Base-by-base conservation (phyloP, 2,113 vertebrate genomes). In the Lethenteron camtschaticum region DNA sequence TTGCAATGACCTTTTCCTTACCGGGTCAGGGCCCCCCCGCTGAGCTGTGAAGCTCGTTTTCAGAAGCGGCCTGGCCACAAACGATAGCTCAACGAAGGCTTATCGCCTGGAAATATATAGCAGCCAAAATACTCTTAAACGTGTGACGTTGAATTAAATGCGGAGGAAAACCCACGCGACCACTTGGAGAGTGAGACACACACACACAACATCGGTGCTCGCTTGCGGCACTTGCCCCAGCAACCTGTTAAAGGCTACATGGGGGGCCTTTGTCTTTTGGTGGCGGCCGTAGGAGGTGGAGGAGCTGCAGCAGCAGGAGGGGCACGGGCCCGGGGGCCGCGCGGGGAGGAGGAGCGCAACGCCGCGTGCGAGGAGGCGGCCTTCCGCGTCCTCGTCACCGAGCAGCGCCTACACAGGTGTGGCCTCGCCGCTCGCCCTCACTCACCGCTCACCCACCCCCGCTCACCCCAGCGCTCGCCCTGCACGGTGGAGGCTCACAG, bases 231-330 rank as follows among this genome's bases (percentile, higher is more conserved):
- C n/a, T 16, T n/a, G 63, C 63, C 63, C 24, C n/a, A 16, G 8
- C 55, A 16, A 18, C 56, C 69, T n/a, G 6, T 70, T 41, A 14
- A 70, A 70, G 8, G 18, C 10, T 55, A 2, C 18, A 18, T 10
- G 56, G 9, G 57, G 57, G 56, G 41, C 13, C 4, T 11, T 14
- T 13, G 55, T 58, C 12, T 58, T 57, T 57, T 9, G 71, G 13
- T 71, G 57, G 57, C 59, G 56, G 8, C 1, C 73, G 41, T 41
- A 89, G 87, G 83, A 75, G 7, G 80, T 78, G 1, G 74, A 81
- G 72, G 81, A 85, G 73, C 78, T 87, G 55, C 79, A 84, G 78
- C 77, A 73, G 76, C 77, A 82, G 60, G 78, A 89, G 68, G 78
- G 14, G 81, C 80, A 81, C 74, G 80, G 77, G 72, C 72, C 71